Evolutionary conservation across 35 echinoderm and acorn worm genomes (phyloP).

Genomic region (Chiridota heheva): DNA sequence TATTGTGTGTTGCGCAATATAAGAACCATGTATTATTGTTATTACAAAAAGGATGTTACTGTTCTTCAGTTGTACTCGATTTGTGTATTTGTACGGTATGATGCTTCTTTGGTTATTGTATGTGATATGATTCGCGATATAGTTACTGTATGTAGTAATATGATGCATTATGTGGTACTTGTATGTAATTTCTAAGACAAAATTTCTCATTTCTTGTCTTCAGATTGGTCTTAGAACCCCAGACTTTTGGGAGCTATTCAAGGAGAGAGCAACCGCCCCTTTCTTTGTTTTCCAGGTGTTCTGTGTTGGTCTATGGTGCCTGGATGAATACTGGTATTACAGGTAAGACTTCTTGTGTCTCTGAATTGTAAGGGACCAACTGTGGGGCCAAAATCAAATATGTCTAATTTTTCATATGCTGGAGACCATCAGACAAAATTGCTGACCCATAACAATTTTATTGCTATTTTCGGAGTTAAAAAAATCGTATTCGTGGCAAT

Average conservation of each 20-base stretch:
- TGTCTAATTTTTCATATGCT: not conserved
- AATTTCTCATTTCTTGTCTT: not conserved
- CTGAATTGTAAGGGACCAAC: not conserved
- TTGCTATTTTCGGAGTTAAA: no score
- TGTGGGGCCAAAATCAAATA: not conserved
- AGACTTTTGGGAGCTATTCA: conserved; percentile 90
- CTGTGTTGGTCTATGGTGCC: conserved; percentile 94
- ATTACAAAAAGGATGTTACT: no score
- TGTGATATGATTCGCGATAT: no score
- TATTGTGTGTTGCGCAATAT: no score
- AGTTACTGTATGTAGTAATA: no score
- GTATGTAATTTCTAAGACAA: no score
- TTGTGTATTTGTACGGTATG: no score
- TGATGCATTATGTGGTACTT: no score
- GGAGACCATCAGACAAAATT: not conserved
- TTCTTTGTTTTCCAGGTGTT: conserved; percentile 99
- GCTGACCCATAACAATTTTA: not conserved
- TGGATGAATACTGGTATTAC: conserved; percentile 99
- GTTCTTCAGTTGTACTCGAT: no score
- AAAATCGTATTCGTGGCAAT: no score
- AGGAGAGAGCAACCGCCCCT: conserved; percentile 94
- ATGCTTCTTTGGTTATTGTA: no score
- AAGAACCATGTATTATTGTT: no score
- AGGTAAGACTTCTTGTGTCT: conserved; percentile 57
- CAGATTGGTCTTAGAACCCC: conserved; percentile 87